Conservation (phyloP, 2,797 vertebrate genomes). For the Siniperca scherzeri region DNA sequence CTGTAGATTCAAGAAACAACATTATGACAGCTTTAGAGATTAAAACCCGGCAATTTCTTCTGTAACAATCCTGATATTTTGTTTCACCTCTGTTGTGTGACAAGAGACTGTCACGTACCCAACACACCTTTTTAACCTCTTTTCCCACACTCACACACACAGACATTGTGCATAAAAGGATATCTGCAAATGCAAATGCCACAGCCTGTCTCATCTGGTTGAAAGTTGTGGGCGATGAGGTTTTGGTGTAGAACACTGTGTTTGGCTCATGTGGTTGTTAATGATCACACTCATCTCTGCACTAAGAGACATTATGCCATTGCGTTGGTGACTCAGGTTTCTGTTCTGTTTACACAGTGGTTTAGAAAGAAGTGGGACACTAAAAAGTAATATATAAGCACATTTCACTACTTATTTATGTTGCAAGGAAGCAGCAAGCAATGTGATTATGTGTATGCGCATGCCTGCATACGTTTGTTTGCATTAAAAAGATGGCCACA, state of each 20-base stretch:
- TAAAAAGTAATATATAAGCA: not conserved
- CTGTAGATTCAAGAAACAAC: constrained; percentile 27
- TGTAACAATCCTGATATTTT: not conserved
- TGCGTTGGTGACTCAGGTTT: constrained; percentile 12
- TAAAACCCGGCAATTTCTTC: constrained; percentile 1
- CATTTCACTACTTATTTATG: not conserved
- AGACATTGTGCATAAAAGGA: not conserved
- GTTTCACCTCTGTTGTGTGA: constrained; percentile 1
- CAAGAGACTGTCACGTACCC: not conserved
- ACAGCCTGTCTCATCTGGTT: constrained; percentile 10
- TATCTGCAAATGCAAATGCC: constrained; percentile 28
- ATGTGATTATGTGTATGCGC: not conserved
- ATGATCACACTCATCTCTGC: constrained; percentile 6
- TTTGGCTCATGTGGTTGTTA: constrained; percentile 3
- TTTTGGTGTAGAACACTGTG: constrained; percentile 21
- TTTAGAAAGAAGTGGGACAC: not conserved
- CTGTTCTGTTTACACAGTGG: constrained; percentile 8
- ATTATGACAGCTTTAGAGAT: constrained; percentile 27
- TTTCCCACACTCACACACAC: not conserved
- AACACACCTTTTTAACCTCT: not conserved
- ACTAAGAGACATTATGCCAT: not conserved
- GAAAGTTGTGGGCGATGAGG: constrained; percentile 20
- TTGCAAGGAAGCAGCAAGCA: not conserved
- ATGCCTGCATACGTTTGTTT: not conserved
- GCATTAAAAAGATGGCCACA: constrained; percentile 12